Conservation (phyloP, 2,888 invertebrate genomes). For the Cephus spinipes region DNA sequence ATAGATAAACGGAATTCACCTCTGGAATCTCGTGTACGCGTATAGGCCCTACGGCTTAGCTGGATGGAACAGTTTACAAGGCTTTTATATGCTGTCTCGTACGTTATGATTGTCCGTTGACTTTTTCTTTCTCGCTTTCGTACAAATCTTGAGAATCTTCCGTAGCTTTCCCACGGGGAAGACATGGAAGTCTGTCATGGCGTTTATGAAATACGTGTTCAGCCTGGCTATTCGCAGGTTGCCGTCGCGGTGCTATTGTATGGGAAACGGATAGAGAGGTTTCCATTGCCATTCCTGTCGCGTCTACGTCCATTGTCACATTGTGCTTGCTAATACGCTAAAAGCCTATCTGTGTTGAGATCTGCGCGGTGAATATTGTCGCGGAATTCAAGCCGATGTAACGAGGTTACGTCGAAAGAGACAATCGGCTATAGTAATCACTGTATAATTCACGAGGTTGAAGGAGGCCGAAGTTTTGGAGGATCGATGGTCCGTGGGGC, state of each 20-base stretch:
- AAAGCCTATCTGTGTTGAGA: constrained; percentile 67
- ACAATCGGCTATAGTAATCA: constrained; percentile 62
- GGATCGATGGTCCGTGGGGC: neutral
- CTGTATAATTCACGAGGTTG: constrained; percentile 50
- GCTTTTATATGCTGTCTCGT: constrained; percentile 14
- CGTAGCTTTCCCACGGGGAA: constrained; percentile 26
- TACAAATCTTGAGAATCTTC: neutral
- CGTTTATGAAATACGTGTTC: constrained; percentile 63
- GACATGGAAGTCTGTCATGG: constrained; percentile 21
- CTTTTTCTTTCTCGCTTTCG: neutral
- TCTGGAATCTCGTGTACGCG: constrained; percentile 1
- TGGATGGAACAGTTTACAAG: neutral
- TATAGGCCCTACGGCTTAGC: neutral
- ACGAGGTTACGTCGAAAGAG: constrained; percentile 61
- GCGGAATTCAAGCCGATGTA: constrained; percentile 59
- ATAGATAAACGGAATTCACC: constrained; percentile 6
- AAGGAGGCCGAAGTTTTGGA: neutral
- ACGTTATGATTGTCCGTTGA: constrained; percentile 5
- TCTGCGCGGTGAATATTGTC: constrained; percentile 61
- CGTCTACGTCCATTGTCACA: constrained; percentile 64
- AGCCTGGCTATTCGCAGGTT: constrained; percentile 54
- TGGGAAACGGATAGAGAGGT: constrained; percentile 59
- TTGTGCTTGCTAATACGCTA: constrained; percentile 65
- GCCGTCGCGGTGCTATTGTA: constrained; percentile 37
- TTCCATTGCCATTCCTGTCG: constrained; percentile 62